Evolutionary conservation across 1,140 invertebrate genomes (phyloP), one percentile per base, ranked within the genome.

Genomic region (Drosophila arawakana): DNA sequence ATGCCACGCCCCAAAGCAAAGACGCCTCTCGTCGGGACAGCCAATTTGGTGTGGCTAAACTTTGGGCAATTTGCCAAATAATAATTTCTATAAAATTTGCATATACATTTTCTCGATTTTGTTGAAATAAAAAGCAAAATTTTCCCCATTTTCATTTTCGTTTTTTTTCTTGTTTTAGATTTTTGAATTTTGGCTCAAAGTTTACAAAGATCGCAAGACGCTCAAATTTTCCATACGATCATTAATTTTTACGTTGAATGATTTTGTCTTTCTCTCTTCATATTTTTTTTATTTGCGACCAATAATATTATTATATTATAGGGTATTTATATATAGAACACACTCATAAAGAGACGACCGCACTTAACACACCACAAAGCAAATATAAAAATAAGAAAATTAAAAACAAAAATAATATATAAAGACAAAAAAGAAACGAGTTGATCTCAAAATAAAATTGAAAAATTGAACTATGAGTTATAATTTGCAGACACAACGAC

Each of bases 71-170:
- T 62, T 78, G 81, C 81, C 81, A 85, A 83, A 85, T 78, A 85
- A 81, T 81, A 85, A 71, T 85, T 85, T 85, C 81, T 78, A 85
- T 85, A 78, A 73, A 76, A 83, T 83, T 83, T 69, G 59, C 80
- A 46, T 82, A 69, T 70, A 69, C 46, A 60, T 54, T 71, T 60
- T 65, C 52, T 81, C 49, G 68, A 79, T 72, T 78, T 79, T 79
- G 71, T 82, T 67, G 62, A 82, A 81, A 81, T 68, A 73, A 76
- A 81, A 81, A 70, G 46, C 68, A 55, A 55, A 69, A 61, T 59
- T 59, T 30, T 59, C 15, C 7, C 25, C 13, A 57, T 21, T 21
- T 57, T 57, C 13, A 39, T 57, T 57, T n/a, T 41, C 15, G 7
- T 25, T 21, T 11, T 57, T 57, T 59, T 63, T 68, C 59, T 79